phyloP scores from a whole-genome alignment of 2,888 invertebrate species.

The Pristionchus mayeri region DNA sequence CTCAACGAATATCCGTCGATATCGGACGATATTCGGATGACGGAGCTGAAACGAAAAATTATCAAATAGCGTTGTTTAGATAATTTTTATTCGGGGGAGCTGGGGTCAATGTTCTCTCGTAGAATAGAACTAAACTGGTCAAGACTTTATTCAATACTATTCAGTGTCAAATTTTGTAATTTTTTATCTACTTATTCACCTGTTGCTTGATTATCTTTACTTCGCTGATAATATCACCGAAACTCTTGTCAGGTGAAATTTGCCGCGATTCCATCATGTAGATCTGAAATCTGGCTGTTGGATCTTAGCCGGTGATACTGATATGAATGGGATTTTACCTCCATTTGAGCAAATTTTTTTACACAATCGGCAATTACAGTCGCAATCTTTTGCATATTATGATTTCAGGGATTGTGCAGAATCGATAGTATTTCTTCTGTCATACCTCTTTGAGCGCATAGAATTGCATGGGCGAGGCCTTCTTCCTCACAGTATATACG shows the following conservation, averaged over 20 bases:
- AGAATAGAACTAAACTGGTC: no score
- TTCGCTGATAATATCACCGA: constrained; percentile 78
- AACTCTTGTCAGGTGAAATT: constrained; percentile 75
- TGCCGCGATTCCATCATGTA: constrained; percentile 63
- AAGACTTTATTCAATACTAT: no score
- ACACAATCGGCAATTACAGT: no score
- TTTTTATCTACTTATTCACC: no score
- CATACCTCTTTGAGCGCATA: constrained; percentile 79
- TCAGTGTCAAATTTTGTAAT: no score
- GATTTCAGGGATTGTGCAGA: not conserved
- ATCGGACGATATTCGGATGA: constrained; percentile 78
- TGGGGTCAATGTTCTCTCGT: no score
- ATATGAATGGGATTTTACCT: not conserved
- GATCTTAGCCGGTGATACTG: not conserved
- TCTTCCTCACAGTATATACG: constrained; percentile 78
- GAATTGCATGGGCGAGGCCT: constrained; percentile 56
- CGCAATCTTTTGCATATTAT: not conserved
- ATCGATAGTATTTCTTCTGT: no score
- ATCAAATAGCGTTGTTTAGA: no score
- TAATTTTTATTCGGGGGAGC: no score
- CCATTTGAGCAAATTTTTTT: no score
- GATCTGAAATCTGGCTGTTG: constrained; percentile 52
- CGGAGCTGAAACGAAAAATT: constrained; percentile 70
- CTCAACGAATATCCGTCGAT: constrained; percentile 78
- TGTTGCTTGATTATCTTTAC: constrained; percentile 78